Evolutionary conservation across 1,140 invertebrate species (phyloP).

Genomic region (Heliothis virescens): DNA sequence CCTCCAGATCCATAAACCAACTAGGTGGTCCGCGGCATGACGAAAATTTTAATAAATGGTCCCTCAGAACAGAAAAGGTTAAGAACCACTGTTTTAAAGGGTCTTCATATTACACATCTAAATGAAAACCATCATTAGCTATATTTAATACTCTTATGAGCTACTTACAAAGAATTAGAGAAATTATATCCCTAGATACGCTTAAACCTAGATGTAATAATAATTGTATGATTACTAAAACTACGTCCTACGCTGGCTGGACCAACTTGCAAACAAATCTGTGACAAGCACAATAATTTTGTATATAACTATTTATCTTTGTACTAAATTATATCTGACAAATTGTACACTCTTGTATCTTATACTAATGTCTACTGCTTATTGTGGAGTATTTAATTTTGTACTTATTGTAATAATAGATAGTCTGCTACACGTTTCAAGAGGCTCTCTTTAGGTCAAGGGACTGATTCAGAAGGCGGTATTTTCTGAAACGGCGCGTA

Average conservation of each 20-base stretch:
- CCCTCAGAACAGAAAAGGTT: too few relatives aligned
- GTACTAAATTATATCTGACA: conserved; percentile 67
- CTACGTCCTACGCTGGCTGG: conserved; percentile 52
- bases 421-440: too few relatives aligned
- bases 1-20: too few relatives aligned
- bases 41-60: too few relatives aligned
- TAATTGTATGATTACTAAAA: conserved; percentile 11
- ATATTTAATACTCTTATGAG: not conserved
- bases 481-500: too few relatives aligned
- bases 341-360: conserved; percentile 64
- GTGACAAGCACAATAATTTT: conserved; percentile 83
- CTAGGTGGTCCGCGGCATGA: too few relatives aligned
- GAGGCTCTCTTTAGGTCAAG: too few relatives aligned
- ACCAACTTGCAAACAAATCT: conserved; percentile 73
- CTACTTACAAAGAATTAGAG: conserved; percentile 8
- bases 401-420: not conserved
- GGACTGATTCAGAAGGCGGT: too few relatives aligned
- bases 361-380: conserved; percentile 2
- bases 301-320: conserved; percentile 71
- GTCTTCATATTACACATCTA: too few relatives aligned
- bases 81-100: too few relatives aligned
- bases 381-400: not conserved
- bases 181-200: conserved; percentile 13
- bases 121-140: not conserved
- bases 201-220: conserved; percentile 5